phyloP scores from a whole-genome alignment of 2,797 vertebrate species.

The Sebastes steindachneri region DNA sequence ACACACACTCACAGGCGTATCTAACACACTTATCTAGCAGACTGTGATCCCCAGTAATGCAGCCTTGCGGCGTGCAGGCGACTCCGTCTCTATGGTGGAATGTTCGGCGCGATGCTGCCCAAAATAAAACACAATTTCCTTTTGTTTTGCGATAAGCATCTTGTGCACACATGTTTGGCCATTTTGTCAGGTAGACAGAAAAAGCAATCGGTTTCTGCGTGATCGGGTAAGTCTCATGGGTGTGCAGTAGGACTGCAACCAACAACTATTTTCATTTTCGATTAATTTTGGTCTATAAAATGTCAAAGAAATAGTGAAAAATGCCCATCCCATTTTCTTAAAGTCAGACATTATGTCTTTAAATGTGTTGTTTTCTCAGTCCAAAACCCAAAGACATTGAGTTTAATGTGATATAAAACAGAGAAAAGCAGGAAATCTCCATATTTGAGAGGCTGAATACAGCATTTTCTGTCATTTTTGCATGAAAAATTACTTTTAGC shows the following conservation, averaged over 20 bases:
- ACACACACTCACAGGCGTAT: slow-evolving; percentile 22
- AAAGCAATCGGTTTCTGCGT: background rate
- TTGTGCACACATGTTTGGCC: background rate
- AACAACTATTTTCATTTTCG: too few relatives aligned
- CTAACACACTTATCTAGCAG: slow-evolving; percentile 63
- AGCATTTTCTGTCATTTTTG: too few relatives aligned
- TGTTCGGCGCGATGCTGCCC: background rate
- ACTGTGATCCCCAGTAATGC: slow-evolving; percentile 43
- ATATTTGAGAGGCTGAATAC: too few relatives aligned
- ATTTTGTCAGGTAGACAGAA: slow-evolving; percentile 5
- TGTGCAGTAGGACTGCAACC: background rate
- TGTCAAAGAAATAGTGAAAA: too few relatives aligned
- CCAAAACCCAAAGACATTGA: too few relatives aligned
- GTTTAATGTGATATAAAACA: too few relatives aligned
- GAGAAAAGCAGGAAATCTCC: too few relatives aligned
- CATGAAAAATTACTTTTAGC: too few relatives aligned
- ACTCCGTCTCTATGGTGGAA: slow-evolving; percentile 16
- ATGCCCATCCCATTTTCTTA: too few relatives aligned
- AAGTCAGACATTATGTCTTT: too few relatives aligned
- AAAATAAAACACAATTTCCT: slow-evolving; percentile 62
- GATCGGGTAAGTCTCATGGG: background rate
- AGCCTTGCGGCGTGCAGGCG: slow-evolving; percentile 34
- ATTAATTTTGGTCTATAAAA: too few relatives aligned
- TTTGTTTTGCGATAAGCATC: slow-evolving; percentile 61
- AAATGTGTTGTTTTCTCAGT: too few relatives aligned